phyloP scores from a whole-genome alignment of 2,797 vertebrate genomes.

The Chiroxiphia lanceolata region DNA sequence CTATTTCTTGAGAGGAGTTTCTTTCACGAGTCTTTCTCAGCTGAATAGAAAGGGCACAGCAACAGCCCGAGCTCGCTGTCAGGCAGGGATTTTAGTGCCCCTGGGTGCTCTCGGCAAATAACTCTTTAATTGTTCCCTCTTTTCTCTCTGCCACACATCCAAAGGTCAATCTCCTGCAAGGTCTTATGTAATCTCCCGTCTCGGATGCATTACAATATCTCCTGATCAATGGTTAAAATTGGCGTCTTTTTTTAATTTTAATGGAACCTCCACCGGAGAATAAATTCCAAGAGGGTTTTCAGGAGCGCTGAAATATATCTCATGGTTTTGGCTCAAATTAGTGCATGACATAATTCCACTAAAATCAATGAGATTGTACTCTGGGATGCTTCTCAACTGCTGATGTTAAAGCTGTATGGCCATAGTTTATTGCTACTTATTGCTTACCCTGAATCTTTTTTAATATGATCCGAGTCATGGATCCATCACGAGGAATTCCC shows the following conservation, averaged over 20 bases:
- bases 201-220: background rate
- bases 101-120: background rate
- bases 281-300: background rate
- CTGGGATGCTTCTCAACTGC: background rate
- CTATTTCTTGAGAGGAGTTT: background rate
- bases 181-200: background rate
- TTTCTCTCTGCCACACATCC: background rate
- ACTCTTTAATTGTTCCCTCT: background rate
- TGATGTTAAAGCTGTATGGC: background rate
- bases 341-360: constrained; percentile 24
- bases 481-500: background rate
- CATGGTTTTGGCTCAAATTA: background rate
- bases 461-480: background rate
- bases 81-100: background rate
- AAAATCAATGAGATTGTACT: constrained; percentile 27
- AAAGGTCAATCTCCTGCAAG: constrained; percentile 16
- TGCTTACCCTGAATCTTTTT: background rate
- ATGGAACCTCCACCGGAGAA: background rate
- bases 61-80: background rate
- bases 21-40: background rate
- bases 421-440: background rate
- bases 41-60: background rate
- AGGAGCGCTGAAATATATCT: background rate
- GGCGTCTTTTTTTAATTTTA: background rate
- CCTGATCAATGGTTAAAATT: background rate